These are phyloP conservation scores for Hirundichthys speculiger DNA, from an alignment of 2,113 vertebrate genomes.

Conservation along the genomic window DNA sequence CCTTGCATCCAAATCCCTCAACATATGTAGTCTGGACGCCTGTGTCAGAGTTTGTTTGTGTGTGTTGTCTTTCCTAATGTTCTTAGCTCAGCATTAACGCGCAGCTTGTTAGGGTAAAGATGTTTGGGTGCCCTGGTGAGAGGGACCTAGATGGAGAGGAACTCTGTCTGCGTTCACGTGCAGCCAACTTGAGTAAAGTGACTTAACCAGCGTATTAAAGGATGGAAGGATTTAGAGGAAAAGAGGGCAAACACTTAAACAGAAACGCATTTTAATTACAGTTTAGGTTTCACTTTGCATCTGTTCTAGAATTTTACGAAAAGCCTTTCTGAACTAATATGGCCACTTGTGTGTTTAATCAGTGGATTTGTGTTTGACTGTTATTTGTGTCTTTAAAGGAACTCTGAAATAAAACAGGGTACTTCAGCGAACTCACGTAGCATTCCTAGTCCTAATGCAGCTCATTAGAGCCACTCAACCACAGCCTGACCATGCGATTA, in stretches of 20 bases:
- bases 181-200: constrained; percentile 61
- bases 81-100: constrained; percentile 69
- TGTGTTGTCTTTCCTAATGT: constrained; percentile 69
- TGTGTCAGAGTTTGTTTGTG: constrained; percentile 68
- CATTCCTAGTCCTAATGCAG: constrained; percentile 1
- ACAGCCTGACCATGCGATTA: background rate
- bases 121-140: constrained; percentile 43
- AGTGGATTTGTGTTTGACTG: constrained; percentile 22
- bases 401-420: constrained; percentile 26
- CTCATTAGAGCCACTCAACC: constrained; percentile 4
- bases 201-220: constrained; percentile 58
- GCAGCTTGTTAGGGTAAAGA: constrained; percentile 63
- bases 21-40: constrained; percentile 78
- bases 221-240: constrained; percentile 48
- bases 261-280: constrained; percentile 61
- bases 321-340: constrained; percentile 17
- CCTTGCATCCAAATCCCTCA: constrained; percentile 74
- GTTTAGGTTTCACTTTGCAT: constrained; percentile 54
- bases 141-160: constrained; percentile 23
- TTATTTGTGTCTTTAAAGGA: constrained; percentile 32
- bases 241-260: constrained; percentile 33
- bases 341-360: background rate
- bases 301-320: constrained; percentile 38
- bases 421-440: constrained; percentile 14
- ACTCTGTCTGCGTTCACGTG: constrained; percentile 30